phyloP scores from a whole-genome alignment of 92 coral and sea anemone species.

The Umimayanthus chanpuru region DNA sequence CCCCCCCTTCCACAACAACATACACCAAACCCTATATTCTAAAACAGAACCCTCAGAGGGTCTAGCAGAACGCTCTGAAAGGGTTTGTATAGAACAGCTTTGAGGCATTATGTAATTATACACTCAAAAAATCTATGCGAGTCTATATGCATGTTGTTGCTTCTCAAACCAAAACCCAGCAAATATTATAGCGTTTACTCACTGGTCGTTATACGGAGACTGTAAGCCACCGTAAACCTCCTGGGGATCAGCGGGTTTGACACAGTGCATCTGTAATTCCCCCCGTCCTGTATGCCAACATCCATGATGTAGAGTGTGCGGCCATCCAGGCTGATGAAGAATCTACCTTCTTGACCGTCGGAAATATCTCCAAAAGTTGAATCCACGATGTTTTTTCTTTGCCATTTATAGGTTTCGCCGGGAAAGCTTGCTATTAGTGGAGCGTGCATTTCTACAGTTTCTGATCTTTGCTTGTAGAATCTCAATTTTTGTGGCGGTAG shows the following conservation, averaged over 20 bases:
- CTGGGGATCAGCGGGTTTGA: constrained; percentile 13
- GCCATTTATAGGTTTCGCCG: constrained; percentile 23
- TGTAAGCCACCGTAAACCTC: not conserved
- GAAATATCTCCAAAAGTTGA: constrained; percentile 2
- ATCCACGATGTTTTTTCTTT: not conserved
- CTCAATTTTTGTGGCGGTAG: not conserved
- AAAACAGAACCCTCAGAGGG: too few species aligned
- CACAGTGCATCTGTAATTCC: constrained; percentile 14
- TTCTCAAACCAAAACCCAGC: too few species aligned
- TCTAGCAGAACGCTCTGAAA: not conserved
- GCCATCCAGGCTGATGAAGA: constrained; percentile 18
- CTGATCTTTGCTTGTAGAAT: not conserved
- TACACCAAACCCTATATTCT: too few species aligned
- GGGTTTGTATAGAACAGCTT: not conserved
- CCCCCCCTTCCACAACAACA: too few species aligned
- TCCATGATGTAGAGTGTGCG: constrained; percentile 6
- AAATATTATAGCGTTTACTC: not conserved
- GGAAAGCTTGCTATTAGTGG: constrained; percentile 25
- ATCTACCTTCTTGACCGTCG: constrained; percentile 37
- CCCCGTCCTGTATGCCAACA: not conserved
- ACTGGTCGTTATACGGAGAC: not conserved
- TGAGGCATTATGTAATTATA: too few species aligned
- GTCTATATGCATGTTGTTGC: too few species aligned
- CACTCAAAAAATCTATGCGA: too few species aligned
- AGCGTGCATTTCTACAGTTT: constrained; percentile 36